Evolutionary conservation across 2,113 vertebrate genomes (phyloP).

Genomic region (Corythornis cristatus): DNA sequence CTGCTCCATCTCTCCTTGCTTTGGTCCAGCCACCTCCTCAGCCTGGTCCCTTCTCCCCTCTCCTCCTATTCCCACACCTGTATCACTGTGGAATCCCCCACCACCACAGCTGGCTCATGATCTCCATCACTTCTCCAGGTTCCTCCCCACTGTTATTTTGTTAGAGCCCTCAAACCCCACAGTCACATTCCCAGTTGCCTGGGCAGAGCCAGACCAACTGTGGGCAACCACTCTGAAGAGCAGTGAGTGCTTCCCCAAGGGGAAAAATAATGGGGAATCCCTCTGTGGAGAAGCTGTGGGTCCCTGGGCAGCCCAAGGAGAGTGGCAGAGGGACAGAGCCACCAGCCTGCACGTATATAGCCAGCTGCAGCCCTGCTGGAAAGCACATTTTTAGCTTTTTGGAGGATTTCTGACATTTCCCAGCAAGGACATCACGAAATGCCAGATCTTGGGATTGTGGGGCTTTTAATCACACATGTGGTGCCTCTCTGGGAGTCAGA

Average conservation of each 20-base stretch:
- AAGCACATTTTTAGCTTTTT: neutral
- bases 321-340: neutral
- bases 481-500: neutral
- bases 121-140: neutral
- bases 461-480: neutral
- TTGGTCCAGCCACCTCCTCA: neutral
- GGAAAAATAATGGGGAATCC: neutral
- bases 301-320: neutral
- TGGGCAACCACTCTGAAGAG: neutral
- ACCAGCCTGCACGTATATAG: fast-evolving
- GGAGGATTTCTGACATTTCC: neutral
- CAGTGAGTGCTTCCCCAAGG: neutral
- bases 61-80: neutral
- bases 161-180: neutral
- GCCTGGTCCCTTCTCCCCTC: neutral
- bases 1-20: neutral
- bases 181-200: neutral
- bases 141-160: neutral
- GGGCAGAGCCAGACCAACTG: neutral
- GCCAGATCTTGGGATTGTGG: neutral
- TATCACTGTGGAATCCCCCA: neutral
- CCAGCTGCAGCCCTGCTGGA: neutral
- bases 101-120: fast-evolving
- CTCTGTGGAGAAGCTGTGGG: fast-evolving
- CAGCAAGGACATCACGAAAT: neutral